Evolutionary conservation across 2,113 vertebrate genomes (phyloP).

Genomic region (Corythornis madagascariensis): DNA sequence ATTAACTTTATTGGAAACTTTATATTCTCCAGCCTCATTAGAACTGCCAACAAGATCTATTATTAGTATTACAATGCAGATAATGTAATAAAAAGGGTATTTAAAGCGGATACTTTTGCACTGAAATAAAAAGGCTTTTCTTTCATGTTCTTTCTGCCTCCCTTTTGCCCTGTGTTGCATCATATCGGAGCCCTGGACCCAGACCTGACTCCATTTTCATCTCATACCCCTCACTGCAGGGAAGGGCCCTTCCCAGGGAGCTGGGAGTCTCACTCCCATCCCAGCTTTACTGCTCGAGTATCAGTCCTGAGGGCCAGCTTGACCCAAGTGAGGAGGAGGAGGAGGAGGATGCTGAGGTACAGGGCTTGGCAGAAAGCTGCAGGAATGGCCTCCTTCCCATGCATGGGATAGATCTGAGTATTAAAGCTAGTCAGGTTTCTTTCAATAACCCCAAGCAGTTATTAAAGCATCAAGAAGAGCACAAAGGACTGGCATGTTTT

Average conservation of each 20-base stretch:
- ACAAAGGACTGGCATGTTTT: not conserved
- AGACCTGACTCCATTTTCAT: not conserved
- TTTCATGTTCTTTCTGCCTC: not conserved
- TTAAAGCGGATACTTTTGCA: slow-evolving; percentile 79
- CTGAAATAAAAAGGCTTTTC: slow-evolving; percentile 74
- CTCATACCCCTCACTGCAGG: not conserved
- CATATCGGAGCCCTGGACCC: not conserved
- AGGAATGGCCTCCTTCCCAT: not conserved
- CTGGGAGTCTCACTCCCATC: fast-evolving
- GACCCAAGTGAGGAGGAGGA: not conserved
- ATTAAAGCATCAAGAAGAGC: not conserved
- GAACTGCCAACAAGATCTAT: slow-evolving; percentile 84
- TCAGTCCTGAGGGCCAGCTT: not conserved
- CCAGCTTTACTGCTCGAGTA: fast-evolving
- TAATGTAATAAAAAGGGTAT: slow-evolving; percentile 85
- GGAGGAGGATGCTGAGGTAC: not conserved
- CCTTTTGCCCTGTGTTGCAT: slow-evolving; percentile 16
- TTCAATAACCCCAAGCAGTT: not conserved
- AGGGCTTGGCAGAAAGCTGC: not conserved
- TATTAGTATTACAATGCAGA: slow-evolving; percentile 84
- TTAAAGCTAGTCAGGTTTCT: not conserved
- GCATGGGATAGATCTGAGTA: not conserved
- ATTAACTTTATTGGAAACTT: slow-evolving; percentile 87
- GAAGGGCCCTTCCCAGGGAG: not conserved
- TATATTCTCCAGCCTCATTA: slow-evolving; percentile 84